A percentile compares a stretch with the other conserved stretches of the same genome.
Conservation (phyloP, 2,888 invertebrate species). For the Chaitophorus viminalis region DNA sequence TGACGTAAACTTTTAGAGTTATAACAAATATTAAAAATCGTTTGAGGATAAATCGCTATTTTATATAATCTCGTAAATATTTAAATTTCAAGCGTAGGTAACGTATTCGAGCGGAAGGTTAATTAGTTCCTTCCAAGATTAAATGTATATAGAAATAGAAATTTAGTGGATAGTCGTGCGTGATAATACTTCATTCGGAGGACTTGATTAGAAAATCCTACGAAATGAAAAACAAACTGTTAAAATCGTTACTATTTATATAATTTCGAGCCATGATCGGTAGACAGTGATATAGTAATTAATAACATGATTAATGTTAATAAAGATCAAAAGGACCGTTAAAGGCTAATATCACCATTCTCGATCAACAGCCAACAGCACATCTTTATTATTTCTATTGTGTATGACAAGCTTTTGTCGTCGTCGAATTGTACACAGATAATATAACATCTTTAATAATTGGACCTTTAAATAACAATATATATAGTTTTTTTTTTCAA, state of each 20-base stretch:
- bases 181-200: background rate
- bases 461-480: background rate
- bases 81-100: no score
- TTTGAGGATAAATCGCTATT: no score
- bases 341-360: background rate
- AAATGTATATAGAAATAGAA: background rate
- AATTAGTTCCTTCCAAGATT: background rate
- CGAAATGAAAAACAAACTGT: background rate
- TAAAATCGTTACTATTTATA: no score
- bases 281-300: background rate
- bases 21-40: no score
- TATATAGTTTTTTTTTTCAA: background rate
- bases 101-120: no score
- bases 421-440: background rate
- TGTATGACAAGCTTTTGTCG: background rate
- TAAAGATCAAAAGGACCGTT: background rate
- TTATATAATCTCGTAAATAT: no score
- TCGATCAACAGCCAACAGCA: background rate
- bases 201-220: background rate
- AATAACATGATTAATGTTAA: slow-evolving; percentile 1
- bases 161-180: background rate
- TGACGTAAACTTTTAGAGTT: no score
- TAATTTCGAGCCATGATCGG: background rate
- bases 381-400: background rate
- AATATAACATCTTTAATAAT: background rate